Percentiles rank a stretch among this genome's conserved stretches.
phyloP scores from a whole-genome alignment of 2,113 vertebrate genomes.

The Ictalurus punctatus region DNA sequence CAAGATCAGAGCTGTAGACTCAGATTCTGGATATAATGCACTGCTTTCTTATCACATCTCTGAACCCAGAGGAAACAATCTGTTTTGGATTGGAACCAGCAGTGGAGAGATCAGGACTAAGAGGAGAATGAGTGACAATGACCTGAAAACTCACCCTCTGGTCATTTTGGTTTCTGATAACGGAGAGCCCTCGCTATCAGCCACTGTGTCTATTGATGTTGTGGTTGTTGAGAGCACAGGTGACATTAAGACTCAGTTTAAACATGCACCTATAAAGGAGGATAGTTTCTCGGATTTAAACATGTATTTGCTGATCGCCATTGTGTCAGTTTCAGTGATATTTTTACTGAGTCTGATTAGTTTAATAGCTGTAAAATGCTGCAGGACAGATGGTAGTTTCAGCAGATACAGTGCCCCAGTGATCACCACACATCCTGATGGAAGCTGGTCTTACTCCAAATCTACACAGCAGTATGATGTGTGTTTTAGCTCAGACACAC shows the following conservation, averaged over 20 bases:
- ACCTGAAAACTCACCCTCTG: conserved; percentile 64
- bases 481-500: conserved; percentile 68
- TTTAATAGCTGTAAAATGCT: conserved; percentile 67
- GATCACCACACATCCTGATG: conserved; percentile 71
- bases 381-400: conserved; percentile 60
- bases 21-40: conserved; percentile 67
- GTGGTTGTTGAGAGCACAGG: conserved; percentile 64
- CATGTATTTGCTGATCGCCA: conserved; percentile 66
- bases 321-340: conserved; percentile 65
- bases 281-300: conserved; percentile 67
- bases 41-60: conserved; percentile 67
- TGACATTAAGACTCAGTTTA: conserved; percentile 62
- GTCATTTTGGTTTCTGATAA: conserved; percentile 67
- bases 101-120: conserved; percentile 70
- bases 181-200: conserved; percentile 67
- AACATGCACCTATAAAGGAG: conserved; percentile 58
- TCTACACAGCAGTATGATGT: conserved; percentile 71
- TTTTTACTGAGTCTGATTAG: conserved; percentile 68
- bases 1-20: conserved; percentile 67
- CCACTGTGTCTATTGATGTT: conserved; percentile 69
- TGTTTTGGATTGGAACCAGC: conserved; percentile 66
- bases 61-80: conserved; percentile 63
- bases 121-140: conserved; percentile 68
- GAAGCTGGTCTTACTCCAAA: conserved; percentile 71
- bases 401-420: conserved; percentile 63